Base-by-base conservation (phyloP, 2,797 vertebrate genomes). In the Danionella dracula region DNA sequence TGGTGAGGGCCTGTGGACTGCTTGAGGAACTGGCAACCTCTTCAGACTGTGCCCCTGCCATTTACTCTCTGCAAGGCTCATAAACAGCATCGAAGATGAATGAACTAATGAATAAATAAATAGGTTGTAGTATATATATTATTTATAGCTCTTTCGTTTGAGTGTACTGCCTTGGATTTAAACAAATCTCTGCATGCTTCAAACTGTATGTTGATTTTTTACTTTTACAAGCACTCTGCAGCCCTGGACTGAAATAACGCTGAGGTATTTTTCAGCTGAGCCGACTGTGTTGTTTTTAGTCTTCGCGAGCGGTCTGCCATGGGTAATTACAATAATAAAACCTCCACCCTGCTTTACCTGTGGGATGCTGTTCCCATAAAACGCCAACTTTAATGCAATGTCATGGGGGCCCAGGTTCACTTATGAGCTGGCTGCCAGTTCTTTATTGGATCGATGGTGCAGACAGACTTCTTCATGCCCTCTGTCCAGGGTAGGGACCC, bases 341-440 rank as follows among this genome's bases (percentile, higher is more conserved):
- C 49, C 38, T 54, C 19, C 40, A 35, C 17, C 3, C 38, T 17
- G 13, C 23, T 65, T 38, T 38, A 66, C 56, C 59, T 66, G 56
- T 58, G 66, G 56, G 69, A 68, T 55, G 66, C 55, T 61, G 49
- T 54, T 54, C 61, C 35, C 66, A 70, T 57, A 57, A 69, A 75
- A 56, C 41, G 50, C 58, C 55, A 51, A 58, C 61, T 59, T 66
- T 66, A 71, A 65, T 66, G 55, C 48, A 41, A 66, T 71, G 69
- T 59, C 63, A 66, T 51, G 40, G 51, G 62, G 49, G 23, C 35
- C 38, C 17, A 63, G 40, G 51, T 66, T 66, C 50, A 66, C 56
- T 75, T 72, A 69, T 68, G 68, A 66, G 66, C 61, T 72, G 56
- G 37, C 56, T 37, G 69, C 45, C 51, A 17, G 66, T 69, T 70